Conservation (phyloP, 1,140 invertebrate species). For the Drosophila bipectinata region DNA sequence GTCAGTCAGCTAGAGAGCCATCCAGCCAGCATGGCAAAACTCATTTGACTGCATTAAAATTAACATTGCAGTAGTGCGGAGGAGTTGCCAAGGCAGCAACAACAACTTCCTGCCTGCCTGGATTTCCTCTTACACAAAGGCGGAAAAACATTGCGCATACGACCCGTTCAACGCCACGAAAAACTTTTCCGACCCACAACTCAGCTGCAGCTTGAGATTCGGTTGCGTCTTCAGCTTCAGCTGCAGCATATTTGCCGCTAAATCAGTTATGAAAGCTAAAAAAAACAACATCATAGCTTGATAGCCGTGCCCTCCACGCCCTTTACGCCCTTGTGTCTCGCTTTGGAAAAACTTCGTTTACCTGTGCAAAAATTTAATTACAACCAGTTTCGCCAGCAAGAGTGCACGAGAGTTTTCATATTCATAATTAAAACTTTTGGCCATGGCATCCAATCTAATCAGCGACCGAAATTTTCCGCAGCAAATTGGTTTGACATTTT, state of each 20-base stretch:
- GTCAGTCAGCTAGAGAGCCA: slow-evolving; percentile 2
- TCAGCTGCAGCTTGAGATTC: slow-evolving; percentile 1
- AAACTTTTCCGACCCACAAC: slow-evolving; percentile 28
- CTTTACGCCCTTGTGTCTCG: slow-evolving; percentile 2
- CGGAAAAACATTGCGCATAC: slow-evolving; percentile 55
- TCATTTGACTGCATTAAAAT: slow-evolving; percentile 77
- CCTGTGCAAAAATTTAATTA: slow-evolving; percentile 66
- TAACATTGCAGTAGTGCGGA: slow-evolving; percentile 44
- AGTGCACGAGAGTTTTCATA: slow-evolving; percentile 56
- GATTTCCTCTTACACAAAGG: slow-evolving; percentile 31
- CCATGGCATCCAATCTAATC: slow-evolving; percentile 66
- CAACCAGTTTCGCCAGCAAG: slow-evolving; percentile 32
- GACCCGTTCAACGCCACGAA: slow-evolving; percentile 13
- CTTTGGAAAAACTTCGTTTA: slow-evolving; percentile 44
- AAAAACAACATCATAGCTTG: slow-evolving; percentile 4
- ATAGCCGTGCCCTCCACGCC: neutral
- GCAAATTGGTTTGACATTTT: slow-evolving; percentile 72
- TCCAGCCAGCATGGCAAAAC: slow-evolving; percentile 48
- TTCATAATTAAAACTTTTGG: slow-evolving; percentile 75
- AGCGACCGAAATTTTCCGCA: slow-evolving; percentile 53
- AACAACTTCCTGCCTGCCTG: slow-evolving; percentile 59
- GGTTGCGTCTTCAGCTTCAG: slow-evolving; percentile 1
- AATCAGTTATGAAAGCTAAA: slow-evolving; percentile 46
- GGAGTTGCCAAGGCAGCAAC: slow-evolving; percentile 27
- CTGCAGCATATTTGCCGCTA: slow-evolving; percentile 43